Conservation (phyloP, 2,113 vertebrate species). For the Cryptotis parvus region DNA sequence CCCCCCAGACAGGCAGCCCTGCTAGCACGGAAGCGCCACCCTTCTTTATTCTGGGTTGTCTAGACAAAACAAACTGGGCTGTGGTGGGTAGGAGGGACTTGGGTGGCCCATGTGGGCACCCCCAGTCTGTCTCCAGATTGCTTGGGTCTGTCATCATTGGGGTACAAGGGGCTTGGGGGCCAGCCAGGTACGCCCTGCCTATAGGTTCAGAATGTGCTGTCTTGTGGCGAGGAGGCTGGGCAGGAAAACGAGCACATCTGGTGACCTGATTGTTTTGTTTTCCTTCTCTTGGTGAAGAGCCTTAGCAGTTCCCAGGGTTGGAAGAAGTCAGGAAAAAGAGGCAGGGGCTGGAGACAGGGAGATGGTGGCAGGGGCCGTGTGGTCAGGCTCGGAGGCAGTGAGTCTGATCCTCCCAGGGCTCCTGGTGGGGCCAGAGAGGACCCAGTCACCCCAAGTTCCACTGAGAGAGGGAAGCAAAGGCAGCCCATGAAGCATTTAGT, state of each 20-base stretch:
- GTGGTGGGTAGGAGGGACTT: neutral
- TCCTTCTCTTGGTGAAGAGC: constrained; percentile 55
- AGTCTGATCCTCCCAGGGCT: neutral
- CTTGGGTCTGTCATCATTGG: neutral
- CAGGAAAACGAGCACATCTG: constrained; percentile 65
- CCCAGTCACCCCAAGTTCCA: neutral
- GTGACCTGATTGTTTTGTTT: constrained; percentile 76
- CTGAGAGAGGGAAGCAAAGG: neutral
- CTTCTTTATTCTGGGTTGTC: neutral
- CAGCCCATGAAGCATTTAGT: neutral
- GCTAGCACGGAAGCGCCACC: neutral
- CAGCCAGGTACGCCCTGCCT: constrained; percentile 47
- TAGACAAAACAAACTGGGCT: neutral
- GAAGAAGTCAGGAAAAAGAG: constrained; percentile 7
- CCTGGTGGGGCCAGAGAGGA: neutral
- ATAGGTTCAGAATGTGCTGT: constrained; percentile 5
- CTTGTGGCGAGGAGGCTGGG: neutral
- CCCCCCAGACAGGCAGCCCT: neutral
- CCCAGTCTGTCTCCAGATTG: neutral
- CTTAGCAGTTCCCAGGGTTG: constrained; percentile 20
- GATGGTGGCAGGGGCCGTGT: no score
- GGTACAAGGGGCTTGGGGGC: neutral
- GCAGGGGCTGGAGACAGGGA: neutral
- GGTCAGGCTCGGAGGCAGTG: no score
- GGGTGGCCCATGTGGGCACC: neutral